phyloP scores from a whole-genome alignment of 2,113 vertebrate genomes.

The Sula dactylatra region DNA sequence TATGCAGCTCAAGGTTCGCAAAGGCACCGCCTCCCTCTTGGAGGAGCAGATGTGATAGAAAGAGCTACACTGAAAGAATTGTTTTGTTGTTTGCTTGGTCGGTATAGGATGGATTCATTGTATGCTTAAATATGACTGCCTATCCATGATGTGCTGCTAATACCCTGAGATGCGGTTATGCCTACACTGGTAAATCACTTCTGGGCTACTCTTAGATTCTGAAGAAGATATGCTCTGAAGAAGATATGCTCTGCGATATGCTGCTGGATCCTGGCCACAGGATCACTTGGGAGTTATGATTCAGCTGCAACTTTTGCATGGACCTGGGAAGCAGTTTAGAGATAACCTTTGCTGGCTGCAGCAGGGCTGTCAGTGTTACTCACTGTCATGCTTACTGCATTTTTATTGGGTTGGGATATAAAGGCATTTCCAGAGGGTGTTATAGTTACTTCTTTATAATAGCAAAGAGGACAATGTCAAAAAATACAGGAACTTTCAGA shows the following conservation, averaged over 20 bases:
- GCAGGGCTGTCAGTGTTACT: neutral
- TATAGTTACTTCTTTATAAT: neutral
- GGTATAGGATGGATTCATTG: neutral
- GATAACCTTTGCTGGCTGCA: neutral
- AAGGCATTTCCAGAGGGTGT: neutral
- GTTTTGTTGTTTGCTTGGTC: too few species aligned
- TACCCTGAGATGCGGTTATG: neutral
- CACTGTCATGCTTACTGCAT: neutral
- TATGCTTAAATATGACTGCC: fast-evolving
- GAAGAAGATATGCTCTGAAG: neutral
- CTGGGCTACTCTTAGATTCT: fast-evolving
- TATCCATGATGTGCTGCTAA: neutral
- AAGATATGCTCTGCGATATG: neutral
- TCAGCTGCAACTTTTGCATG: neutral
- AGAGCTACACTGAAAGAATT: neutral
- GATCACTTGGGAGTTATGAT: neutral
- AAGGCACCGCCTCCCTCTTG: neutral
- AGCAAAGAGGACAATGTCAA: neutral
- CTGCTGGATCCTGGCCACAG: neutral
- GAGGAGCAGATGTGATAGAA: neutral
- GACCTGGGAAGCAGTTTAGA: neutral
- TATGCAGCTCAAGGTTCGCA: neutral
- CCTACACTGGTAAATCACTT: neutral
- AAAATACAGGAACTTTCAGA: neutral
- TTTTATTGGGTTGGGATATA: neutral